These are phyloP conservation scores for Pteronotus mesoamericanus DNA, from an alignment of 2,797 vertebrate species.

Conservation along the genomic window DNA sequence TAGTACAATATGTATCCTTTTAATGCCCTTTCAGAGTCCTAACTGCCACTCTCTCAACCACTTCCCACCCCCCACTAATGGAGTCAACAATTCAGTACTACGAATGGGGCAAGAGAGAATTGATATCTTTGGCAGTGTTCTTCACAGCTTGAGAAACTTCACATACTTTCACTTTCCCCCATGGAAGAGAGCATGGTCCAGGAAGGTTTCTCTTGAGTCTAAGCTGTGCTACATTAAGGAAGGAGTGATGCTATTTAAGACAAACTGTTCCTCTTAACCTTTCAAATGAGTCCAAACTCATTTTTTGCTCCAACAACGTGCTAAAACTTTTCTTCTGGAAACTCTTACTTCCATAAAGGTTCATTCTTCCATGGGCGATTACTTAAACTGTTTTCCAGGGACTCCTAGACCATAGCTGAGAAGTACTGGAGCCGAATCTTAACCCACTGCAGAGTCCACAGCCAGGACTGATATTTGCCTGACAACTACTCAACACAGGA, in stretches of 20 bases:
- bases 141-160: not conserved
- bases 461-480: not conserved
- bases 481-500: not conserved
- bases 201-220: not conserved
- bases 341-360: not conserved
- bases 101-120: not conserved
- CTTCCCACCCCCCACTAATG: not conserved
- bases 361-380: not conserved
- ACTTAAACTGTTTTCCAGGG: not conserved
- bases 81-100: not conserved
- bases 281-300: not conserved
- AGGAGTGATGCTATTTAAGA: not conserved
- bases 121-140: not conserved
- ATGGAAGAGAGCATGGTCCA: not conserved
- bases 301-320: not conserved
- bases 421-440: not conserved
- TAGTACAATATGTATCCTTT: not conserved
- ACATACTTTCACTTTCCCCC: not conserved
- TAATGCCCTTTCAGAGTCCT: not conserved
- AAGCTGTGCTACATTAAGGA: not conserved
- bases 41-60: not conserved
- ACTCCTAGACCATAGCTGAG: not conserved
- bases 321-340: not conserved
- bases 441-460: too few species aligned
- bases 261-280: not conserved